Percentiles rank a stretch among this genome's conserved stretches.
phyloP scores from a whole-genome alignment of 2,113 vertebrate species.

The Sylvicapra grimmia region DNA sequence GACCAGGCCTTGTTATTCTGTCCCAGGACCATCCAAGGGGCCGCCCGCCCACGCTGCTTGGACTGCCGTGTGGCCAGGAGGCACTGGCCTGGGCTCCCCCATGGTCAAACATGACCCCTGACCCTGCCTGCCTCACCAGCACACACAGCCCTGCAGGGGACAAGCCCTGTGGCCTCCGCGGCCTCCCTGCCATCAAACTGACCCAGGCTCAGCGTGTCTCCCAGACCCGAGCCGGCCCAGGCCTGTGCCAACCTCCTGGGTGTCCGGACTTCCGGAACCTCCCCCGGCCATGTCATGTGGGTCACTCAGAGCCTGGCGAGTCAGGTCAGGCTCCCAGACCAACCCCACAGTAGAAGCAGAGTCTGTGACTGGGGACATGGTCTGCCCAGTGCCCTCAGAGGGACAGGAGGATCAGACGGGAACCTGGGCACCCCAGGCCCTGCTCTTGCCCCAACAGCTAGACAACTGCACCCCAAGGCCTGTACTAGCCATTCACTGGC shows the following conservation, averaged over 20 bases:
- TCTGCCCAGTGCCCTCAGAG: too few relatives aligned
- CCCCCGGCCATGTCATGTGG: accelerated
- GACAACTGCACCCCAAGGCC: background rate
- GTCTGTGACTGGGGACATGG: accelerated
- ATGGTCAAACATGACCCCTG: constrained; percentile 50
- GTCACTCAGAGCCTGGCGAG: too few relatives aligned
- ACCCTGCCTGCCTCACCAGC: background rate
- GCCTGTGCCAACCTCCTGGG: accelerated
- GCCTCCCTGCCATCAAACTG: accelerated
- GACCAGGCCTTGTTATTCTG: constrained; percentile 6
- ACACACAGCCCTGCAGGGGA: background rate
- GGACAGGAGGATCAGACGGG: background rate
- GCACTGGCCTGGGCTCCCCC: background rate
- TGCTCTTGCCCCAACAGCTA: background rate
- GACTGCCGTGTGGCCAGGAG: background rate
- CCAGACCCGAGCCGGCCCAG: background rate
- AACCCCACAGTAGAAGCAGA: background rate
- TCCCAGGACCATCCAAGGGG: constrained; percentile 37
- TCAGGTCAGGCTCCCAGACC: background rate
- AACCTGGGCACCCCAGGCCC: background rate
- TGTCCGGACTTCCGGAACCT: accelerated
- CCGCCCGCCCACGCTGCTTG: constrained; percentile 28
- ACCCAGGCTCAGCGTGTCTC: accelerated
- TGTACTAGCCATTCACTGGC: background rate
- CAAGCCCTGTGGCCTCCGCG: accelerated